Conservation (phyloP, 1,140 invertebrate genomes). For the Bombyx mandarina region DNA sequence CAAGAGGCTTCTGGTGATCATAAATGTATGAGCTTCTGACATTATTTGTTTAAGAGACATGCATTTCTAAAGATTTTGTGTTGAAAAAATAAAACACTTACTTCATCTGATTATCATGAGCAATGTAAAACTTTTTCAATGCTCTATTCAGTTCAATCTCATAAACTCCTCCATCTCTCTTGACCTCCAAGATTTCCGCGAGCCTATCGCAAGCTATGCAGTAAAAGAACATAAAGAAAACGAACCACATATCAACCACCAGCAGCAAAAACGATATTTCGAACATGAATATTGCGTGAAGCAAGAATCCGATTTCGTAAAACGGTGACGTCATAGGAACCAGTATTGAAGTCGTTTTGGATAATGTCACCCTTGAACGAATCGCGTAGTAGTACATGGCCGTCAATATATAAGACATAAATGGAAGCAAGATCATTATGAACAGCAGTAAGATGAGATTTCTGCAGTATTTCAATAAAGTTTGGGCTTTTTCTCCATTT, state of each 20-base stretch:
- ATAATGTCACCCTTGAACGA: conserved; percentile 28
- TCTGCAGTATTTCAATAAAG: conserved; percentile 21
- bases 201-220: conserved; percentile 31
- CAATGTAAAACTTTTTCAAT: conserved; percentile 29
- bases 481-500: conserved; percentile 14
- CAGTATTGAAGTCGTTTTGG: conserved; percentile 33
- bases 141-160: conserved; percentile 22
- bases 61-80: no score
- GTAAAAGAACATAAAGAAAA: conserved; percentile 36
- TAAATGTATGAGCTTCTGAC: no score
- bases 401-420: conserved; percentile 27
- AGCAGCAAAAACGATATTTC: conserved; percentile 27
- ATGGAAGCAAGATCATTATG: conserved; percentile 23
- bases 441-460: conserved; percentile 25
- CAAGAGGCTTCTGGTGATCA: no score
- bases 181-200: conserved; percentile 22
- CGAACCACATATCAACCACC: conserved; percentile 49
- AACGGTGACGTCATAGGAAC: conserved; percentile 44
- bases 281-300: conserved; percentile 39
- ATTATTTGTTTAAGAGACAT: no score
- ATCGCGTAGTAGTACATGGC: conserved; percentile 37
- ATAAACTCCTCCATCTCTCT: conserved; percentile 23
- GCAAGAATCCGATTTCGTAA: conserved; percentile 36
- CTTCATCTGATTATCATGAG: conserved; percentile 30
- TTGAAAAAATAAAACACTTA: conserved; percentile 19